Conservation (phyloP, 2,113 vertebrate genomes). For the Corydoras sp. region DNA sequence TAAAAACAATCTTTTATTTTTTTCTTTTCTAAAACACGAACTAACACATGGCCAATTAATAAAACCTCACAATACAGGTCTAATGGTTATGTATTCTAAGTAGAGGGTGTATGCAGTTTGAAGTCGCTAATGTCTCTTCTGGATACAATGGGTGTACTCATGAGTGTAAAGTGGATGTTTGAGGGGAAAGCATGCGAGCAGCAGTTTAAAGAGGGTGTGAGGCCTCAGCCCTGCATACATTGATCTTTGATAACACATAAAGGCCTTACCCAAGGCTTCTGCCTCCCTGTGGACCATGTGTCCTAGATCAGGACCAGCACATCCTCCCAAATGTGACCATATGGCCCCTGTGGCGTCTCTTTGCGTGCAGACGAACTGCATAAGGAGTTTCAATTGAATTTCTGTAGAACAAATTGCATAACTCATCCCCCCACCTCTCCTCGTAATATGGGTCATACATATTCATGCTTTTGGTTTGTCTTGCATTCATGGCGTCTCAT, state of each 20-base stretch:
- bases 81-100: too few relatives aligned
- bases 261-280: conserved; percentile 63
- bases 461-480: conserved; percentile 46
- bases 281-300: conserved; percentile 55
- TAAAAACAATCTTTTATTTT: too few relatives aligned
- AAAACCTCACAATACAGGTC: too few relatives aligned
- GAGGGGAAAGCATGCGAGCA: conserved; percentile 56
- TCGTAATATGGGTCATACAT: conserved; percentile 44
- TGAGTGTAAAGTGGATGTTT: conserved; percentile 67
- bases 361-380: conserved; percentile 26
- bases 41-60: too few relatives aligned
- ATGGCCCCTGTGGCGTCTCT: conserved; percentile 41
- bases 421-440: conserved; percentile 26
- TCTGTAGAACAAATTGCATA: conserved; percentile 27
- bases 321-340: conserved; percentile 33
- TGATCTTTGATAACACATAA: conserved; percentile 66
- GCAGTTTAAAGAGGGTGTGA: conserved; percentile 61
- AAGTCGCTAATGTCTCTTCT: conserved; percentile 68
- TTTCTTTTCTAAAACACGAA: too few relatives aligned
- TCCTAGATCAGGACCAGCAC: conserved; percentile 45
- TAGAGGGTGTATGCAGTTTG: too few relatives aligned
- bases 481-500: conserved; percentile 1
- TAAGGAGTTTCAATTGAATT: conserved; percentile 42
- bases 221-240: conserved; percentile 65
- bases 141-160: conserved; percentile 71